phyloP scores from a whole-genome alignment of 2,888 invertebrate genomes.

The Hecatera dysodea region DNA sequence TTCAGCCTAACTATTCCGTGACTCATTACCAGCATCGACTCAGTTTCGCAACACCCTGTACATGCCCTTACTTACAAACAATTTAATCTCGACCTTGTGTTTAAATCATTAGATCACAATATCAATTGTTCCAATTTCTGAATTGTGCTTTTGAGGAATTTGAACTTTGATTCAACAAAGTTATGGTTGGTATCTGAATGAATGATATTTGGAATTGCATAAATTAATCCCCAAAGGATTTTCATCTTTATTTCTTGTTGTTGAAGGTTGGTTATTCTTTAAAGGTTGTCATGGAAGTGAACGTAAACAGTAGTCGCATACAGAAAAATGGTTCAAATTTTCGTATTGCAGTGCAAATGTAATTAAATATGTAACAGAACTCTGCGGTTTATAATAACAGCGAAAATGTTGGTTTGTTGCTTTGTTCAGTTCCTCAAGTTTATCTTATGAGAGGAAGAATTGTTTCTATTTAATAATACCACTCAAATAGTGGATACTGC shows the following conservation, averaged over 20 bases:
- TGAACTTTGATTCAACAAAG: constrained; percentile 36
- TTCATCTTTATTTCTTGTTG: constrained; percentile 36
- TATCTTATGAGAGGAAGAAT: not conserved
- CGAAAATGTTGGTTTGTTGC: constrained; percentile 12
- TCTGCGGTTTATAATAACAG: constrained; percentile 36
- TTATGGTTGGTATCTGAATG: constrained; percentile 43
- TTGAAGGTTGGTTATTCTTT: constrained; percentile 47
- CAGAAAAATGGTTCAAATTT: constrained; percentile 69
- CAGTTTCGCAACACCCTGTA: constrained; percentile 67
- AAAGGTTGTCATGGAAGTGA: constrained; percentile 64
- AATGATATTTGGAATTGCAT: constrained; percentile 30
- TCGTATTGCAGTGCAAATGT: constrained; percentile 62
- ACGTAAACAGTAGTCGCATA: constrained; percentile 63
- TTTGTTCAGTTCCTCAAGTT: not conserved
- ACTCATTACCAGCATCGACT: constrained; percentile 63
- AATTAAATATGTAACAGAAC: constrained; percentile 60
- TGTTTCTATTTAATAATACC: not conserved
- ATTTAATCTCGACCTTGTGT: constrained; percentile 69
- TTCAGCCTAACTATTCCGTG: constrained; percentile 65
- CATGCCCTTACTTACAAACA: constrained; percentile 63
- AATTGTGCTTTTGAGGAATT: constrained; percentile 38
- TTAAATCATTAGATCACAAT: constrained; percentile 56
- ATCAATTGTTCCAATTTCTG: constrained; percentile 46
- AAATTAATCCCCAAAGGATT: constrained; percentile 33
- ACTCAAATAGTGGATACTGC: too few species aligned